Base-by-base conservation (phyloP, 2,888 invertebrate species). In the Dolomedes plantarius region DNA sequence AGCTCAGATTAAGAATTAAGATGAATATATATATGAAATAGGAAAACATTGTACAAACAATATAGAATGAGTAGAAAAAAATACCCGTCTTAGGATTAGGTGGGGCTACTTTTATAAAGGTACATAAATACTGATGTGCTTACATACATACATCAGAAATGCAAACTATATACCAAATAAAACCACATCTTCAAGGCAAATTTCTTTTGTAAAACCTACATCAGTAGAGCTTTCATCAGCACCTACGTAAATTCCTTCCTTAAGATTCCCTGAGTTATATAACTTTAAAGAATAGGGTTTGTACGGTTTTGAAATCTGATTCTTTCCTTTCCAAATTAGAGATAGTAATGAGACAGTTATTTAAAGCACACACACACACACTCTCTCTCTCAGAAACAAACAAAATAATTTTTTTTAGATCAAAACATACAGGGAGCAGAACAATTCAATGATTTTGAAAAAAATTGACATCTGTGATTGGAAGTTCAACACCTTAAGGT, bases 1-100 rank as follows among this genome's bases (percentile, higher is more conserved):
- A 36, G 36, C 36, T 7, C 36, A 36, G 36, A 7, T 36, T 36
- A 9, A 36, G 36, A 36, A 36, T 9, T 7, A 9, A n/a, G n/a
- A n/a, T n/a, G n/a, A 9, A 36, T 36, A 9, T 7, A 36, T 46
- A 46, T 46, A 56, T 56, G 23, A 56, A 56, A 56, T 56, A 16
- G 56, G 16, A 56, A 23, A 23, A 56, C 56, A 56, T 56, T 23
- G 56, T 77, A 74, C 68, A 81, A 80, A 77, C 76, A 75, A 65
- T 82, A 82, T 71, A 75, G 78, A n/a, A 69, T 74, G 32, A 79
- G 85, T 86, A 74, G 73, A 86, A 85, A 86, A 46, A 36, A 86
- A 86, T 79, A 86, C 78, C 78, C 78, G 78, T 79, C 69, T 78
- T 62, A 68, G 65, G 64, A 79, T 79, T 79, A 86, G 85, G 85